A percentile compares a stretch with the other conserved stretches of the same genome.
These are phyloP conservation scores for Tethya wilhelma DNA, from an alignment of 37 sponge, comb jelly and placozoan genomes.

Conservation along the genomic window DNA sequence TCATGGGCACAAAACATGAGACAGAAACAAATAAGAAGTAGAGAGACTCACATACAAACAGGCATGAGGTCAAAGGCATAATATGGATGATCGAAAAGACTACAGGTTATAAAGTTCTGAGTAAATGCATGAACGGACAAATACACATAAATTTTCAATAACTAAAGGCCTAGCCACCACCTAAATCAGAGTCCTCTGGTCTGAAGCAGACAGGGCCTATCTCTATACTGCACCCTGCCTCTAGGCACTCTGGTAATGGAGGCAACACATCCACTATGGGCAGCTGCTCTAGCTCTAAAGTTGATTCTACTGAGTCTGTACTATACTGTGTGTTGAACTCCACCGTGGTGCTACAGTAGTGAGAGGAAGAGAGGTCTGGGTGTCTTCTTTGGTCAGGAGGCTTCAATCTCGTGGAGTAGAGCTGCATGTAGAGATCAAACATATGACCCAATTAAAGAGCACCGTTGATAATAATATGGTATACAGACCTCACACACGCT, in stretches of 20 bases:
- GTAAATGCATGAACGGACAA: too few relatives aligned
- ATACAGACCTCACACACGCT: not conserved
- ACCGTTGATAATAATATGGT: not conserved
- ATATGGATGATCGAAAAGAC: too few relatives aligned
- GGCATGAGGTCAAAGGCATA: too few relatives aligned
- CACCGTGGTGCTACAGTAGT: not conserved
- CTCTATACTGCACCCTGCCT: not conserved
- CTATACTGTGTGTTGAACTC: not conserved
- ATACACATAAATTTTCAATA: not conserved
- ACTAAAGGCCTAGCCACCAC: conserved; percentile 10
- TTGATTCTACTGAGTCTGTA: not conserved
- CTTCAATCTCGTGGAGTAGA: not conserved
- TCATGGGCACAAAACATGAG: not conserved
- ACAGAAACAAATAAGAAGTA: not conserved
- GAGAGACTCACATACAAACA: not conserved
- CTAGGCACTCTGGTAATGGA: not conserved
- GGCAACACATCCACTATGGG: conserved; percentile 14
- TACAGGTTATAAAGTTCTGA: too few relatives aligned
- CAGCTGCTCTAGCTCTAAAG: conserved; percentile 13
- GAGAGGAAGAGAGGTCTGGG: not conserved
- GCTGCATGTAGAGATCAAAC: not conserved
- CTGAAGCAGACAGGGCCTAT: conserved; percentile 42
- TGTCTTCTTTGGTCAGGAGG: not conserved
- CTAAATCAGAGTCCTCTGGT: not conserved
- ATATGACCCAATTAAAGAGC: not conserved